A percentile compares a stretch with the other conserved stretches of the same genome.
Evolutionary conservation across 2,888 invertebrate genomes (phyloP).

Genomic region (Troides aeacus): DNA sequence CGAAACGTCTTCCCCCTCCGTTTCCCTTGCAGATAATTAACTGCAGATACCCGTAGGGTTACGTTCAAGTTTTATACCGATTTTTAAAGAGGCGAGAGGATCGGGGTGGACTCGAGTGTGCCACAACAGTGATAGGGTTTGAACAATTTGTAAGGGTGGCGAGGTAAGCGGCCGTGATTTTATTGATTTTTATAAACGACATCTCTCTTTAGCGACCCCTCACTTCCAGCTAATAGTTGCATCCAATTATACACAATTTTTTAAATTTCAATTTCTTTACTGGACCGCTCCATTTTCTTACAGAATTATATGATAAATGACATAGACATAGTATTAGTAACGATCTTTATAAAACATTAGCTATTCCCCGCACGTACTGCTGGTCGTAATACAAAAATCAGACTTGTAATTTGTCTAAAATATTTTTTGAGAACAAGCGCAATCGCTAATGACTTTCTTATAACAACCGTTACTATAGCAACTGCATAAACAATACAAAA

Average conservation of each 20-base stretch:
- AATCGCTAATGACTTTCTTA: no score
- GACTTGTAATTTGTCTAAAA: no score
- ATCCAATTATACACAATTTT: constrained; percentile 31
- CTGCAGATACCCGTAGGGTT: constrained; percentile 68
- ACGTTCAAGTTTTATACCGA: constrained; percentile 71
- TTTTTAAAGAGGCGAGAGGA: constrained; percentile 66
- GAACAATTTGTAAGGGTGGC: constrained; percentile 70
- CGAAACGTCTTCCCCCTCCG: constrained; percentile 61
- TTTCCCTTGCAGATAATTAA: constrained; percentile 72
- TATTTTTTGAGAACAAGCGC: no score
- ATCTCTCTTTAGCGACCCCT: constrained; percentile 23
- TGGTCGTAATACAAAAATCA: no score
- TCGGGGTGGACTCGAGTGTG: constrained; percentile 49
- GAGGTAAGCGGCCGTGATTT: constrained; percentile 72
- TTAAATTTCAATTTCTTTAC: background rate
- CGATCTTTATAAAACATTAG: no score
- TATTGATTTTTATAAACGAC: constrained; percentile 67
- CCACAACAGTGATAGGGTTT: constrained; percentile 64
- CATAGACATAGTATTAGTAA: no score
- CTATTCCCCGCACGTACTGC: no score
- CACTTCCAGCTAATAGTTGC: constrained; percentile 8
- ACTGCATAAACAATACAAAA: no score
- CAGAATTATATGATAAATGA: background rate
- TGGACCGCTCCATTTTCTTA: background rate
- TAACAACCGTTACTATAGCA: no score